Evolutionary conservation across 2,888 invertebrate species (phyloP).

Genomic region (Eutolmus rufibarbis): DNA sequence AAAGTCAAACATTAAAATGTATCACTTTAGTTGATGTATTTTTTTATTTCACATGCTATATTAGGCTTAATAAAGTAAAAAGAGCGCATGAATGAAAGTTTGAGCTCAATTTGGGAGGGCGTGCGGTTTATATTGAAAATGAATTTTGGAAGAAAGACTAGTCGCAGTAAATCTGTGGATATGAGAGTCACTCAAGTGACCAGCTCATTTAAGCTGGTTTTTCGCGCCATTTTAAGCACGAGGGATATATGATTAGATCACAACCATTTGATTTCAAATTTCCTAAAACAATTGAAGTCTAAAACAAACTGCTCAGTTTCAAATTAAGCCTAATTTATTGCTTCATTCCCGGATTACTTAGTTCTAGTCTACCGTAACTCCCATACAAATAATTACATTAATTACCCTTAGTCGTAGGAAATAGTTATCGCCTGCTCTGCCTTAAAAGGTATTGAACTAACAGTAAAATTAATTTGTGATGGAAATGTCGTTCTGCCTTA

Average conservation of each 20-base stretch:
- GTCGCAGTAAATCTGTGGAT: background rate
- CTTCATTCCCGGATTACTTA: conserved; percentile 42
- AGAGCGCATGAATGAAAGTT: background rate
- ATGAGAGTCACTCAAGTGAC: background rate
- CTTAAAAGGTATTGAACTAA: conserved; percentile 35
- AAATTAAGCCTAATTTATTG: conserved; percentile 41
- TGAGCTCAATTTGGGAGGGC: background rate
- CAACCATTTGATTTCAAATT: conserved; percentile 21
- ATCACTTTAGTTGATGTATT: background rate
- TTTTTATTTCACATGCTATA: background rate
- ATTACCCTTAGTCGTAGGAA: conserved; percentile 32
- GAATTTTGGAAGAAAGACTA: background rate
- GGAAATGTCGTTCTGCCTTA: conserved; percentile 39
- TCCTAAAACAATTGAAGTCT: conserved; percentile 16
- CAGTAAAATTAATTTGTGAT: conserved; percentile 9
- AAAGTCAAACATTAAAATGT: background rate
- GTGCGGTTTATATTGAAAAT: background rate
- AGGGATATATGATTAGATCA: background rate
- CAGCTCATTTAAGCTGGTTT: background rate
- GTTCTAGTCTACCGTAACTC: conserved; percentile 21
- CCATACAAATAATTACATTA: conserved; percentile 23
- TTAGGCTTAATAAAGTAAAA: background rate
- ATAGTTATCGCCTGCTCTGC: conserved; percentile 19
- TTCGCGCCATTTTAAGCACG: background rate
- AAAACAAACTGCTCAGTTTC: conserved; percentile 39